Evolutionary conservation across 1,140 invertebrate genomes (phyloP).

Genomic region (Drosophila nigromelanica): DNA sequence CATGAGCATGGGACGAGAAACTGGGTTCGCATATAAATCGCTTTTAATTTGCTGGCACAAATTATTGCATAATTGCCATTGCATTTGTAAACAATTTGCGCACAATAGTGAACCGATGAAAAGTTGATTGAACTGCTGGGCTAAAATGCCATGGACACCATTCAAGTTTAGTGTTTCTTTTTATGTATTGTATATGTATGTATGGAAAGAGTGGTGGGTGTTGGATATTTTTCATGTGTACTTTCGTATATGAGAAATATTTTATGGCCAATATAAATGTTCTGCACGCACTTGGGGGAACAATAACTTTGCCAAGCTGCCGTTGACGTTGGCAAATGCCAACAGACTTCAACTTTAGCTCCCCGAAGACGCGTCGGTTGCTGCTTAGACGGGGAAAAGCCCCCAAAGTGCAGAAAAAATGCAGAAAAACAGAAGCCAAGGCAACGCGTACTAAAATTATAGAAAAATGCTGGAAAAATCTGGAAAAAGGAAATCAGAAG

Average conservation of each 20-base stretch:
- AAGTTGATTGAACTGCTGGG: slow-evolving; percentile 71
- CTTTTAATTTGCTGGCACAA: slow-evolving; percentile 75
- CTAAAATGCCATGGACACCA: not conserved
- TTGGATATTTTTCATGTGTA: slow-evolving; percentile 60
- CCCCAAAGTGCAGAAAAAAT: slow-evolving; percentile 46
- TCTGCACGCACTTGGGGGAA: slow-evolving; percentile 66
- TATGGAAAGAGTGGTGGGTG: not conserved
- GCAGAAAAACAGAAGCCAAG: slow-evolving; percentile 62
- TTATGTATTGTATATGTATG: slow-evolving; percentile 15
- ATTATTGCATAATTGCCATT: slow-evolving; percentile 79
- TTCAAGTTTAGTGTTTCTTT: slow-evolving; percentile 5
- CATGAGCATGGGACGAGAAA: not conserved
- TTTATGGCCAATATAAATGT: slow-evolving; percentile 79
- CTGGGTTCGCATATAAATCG: slow-evolving; percentile 64
- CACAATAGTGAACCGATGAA: slow-evolving; percentile 65
- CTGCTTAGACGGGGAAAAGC: slow-evolving; percentile 22
- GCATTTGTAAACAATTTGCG: slow-evolving; percentile 79
- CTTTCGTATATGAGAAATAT: slow-evolving; percentile 55
- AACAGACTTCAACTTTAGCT: slow-evolving; percentile 33
- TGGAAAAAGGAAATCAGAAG: slow-evolving; percentile 1
- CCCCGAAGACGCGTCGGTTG: slow-evolving; percentile 11
- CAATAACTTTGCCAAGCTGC: slow-evolving; percentile 56
- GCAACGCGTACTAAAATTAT: slow-evolving; percentile 17
- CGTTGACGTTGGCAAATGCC: slow-evolving; percentile 74
- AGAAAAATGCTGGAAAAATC: slow-evolving; percentile 22